Evolutionary conservation across 2,888 invertebrate species (phyloP).

Genomic region (Apocheima hispidaria): DNA sequence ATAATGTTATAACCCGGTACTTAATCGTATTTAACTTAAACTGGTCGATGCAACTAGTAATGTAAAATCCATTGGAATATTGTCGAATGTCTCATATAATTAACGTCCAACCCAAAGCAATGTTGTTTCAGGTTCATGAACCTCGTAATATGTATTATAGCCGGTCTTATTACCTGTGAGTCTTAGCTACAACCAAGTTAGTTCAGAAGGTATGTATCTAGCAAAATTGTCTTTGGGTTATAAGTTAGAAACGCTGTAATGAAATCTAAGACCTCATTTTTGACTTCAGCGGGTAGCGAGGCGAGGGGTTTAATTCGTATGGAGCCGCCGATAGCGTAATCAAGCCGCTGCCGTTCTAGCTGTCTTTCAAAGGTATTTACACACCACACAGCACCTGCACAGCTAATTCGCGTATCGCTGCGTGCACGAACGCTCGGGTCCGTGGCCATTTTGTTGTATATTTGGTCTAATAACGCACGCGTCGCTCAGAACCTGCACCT

Average conservation of each 20-base stretch:
- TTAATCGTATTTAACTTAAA: conserved; percentile 2
- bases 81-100: background rate
- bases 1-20: conserved; percentile 4
- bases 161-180: background rate
- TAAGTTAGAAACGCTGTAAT: background rate
- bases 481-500: too few species aligned
- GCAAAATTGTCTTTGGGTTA: background rate
- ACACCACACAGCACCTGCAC: too few species aligned
- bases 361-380: too few species aligned
- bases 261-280: too few species aligned
- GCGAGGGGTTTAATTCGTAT: too few species aligned
- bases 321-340: too few species aligned
- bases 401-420: too few species aligned
- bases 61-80: background rate
- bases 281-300: too few species aligned
- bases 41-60: background rate
- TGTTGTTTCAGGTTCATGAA: background rate
- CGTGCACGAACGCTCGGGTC: too few species aligned
- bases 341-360: too few species aligned
- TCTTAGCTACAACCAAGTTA: background rate
- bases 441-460: too few species aligned
- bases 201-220: background rate
- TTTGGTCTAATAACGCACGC: too few species aligned
- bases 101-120: background rate
- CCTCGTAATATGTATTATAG: background rate